phyloP scores from a whole-genome alignment of 2,888 invertebrate genomes.

The Phanerotoma sp. region DNA sequence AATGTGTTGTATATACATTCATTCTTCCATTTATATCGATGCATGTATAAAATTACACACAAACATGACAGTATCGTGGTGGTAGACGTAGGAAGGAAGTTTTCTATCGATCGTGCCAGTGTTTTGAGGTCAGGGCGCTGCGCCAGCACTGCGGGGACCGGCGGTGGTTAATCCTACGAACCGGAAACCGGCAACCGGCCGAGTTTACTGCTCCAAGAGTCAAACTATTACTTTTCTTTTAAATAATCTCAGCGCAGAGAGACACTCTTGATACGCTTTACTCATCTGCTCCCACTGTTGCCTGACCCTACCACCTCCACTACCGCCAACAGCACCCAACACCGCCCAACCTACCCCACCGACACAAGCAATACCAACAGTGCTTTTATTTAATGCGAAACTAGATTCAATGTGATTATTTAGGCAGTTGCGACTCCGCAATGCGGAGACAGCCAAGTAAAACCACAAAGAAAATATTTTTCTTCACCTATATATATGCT shows the following conservation, averaged over 20 bases:
- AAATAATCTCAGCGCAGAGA: constrained; percentile 13
- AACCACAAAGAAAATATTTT: not conserved
- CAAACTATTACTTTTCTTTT: constrained; percentile 16
- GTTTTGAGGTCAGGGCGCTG: constrained; percentile 58
- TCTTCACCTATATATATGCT: not conserved
- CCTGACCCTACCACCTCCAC: too few species aligned
- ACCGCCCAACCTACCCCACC: too few species aligned
- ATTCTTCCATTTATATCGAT: constrained; percentile 1
- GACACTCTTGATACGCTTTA: not conserved
- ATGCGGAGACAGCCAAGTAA: not conserved
- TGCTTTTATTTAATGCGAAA: not conserved
- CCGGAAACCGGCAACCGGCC: constrained; percentile 35
- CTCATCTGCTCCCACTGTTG: too few species aligned
- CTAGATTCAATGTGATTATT: not conserved
- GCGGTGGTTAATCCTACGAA: constrained; percentile 32
- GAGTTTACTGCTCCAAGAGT: constrained; percentile 10
- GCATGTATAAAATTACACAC: constrained; percentile 5
- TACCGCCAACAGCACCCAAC: too few species aligned
- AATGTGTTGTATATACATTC: constrained; percentile 4
- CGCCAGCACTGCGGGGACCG: constrained; percentile 52
- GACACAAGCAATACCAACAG: not conserved
- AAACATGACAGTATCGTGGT: constrained; percentile 22
- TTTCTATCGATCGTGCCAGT: constrained; percentile 50
- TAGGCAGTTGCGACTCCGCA: constrained; percentile 5
- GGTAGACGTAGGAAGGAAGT: constrained; percentile 44